Evolutionary conservation across 2,797 vertebrate species (phyloP).

Genomic region (Sylvilagus floridanus): DNA sequence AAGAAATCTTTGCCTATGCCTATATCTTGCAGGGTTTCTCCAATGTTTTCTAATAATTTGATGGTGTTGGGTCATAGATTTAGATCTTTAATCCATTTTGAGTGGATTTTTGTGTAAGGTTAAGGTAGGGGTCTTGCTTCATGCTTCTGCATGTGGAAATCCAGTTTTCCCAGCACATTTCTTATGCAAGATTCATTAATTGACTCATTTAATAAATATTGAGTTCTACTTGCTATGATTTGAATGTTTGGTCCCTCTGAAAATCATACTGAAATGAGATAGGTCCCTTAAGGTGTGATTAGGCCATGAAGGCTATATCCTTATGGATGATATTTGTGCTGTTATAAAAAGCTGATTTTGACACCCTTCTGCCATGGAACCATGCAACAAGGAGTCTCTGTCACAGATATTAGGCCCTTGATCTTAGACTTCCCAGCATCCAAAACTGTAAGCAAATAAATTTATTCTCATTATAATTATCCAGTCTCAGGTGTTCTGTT

Average conservation of each 20-base stretch:
- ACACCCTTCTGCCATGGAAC: background rate
- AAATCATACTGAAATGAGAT: background rate
- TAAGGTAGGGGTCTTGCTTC: no score
- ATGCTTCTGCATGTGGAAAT: no score
- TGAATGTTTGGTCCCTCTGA: background rate
- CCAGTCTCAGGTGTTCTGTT: background rate
- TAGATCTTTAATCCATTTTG: no score
- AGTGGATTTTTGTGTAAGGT: no score
- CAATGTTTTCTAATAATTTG: no score
- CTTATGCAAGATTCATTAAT: background rate
- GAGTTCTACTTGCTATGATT: background rate
- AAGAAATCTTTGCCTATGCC: no score
- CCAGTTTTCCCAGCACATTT: background rate
- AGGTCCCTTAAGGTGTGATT: background rate
- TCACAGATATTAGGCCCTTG: background rate
- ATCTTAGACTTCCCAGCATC: background rate
- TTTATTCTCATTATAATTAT: background rate
- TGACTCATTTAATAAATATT: background rate
- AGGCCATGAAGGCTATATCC: no score
- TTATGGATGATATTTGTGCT: background rate
- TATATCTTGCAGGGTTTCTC: no score
- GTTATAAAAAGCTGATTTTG: background rate
- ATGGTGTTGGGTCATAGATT: no score
- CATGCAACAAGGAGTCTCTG: background rate
- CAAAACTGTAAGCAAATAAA: background rate